These are phyloP conservation scores for Pterocles burchelli DNA, from an alignment of 2,113 vertebrate species.

Conservation along the genomic window DNA sequence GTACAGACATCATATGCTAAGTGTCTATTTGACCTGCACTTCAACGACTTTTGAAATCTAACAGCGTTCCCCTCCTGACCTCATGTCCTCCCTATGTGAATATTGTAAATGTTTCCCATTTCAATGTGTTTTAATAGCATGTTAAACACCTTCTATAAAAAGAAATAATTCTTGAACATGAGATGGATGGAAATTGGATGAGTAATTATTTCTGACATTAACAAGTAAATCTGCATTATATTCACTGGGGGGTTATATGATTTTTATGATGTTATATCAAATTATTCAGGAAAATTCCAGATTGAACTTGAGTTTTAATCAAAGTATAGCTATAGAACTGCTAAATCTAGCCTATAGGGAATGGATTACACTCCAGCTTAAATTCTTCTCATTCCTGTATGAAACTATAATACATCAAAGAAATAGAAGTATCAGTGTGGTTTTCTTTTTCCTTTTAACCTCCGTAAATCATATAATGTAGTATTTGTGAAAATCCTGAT, in stretches of 20 bases:
- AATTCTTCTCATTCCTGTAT: neutral
- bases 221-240: constrained; percentile 16
- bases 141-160: constrained; percentile 22
- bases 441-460: neutral
- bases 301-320: neutral
- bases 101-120: neutral
- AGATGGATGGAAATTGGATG: constrained; percentile 13
- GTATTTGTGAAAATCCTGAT: neutral
- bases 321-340: neutral
- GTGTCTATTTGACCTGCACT: neutral
- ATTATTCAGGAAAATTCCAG: neutral
- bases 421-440: neutral
- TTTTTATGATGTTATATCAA: neutral
- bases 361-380: neutral
- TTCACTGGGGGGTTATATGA: neutral
- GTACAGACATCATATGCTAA: neutral
- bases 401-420: neutral
- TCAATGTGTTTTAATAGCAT: neutral
- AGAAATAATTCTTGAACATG: constrained; percentile 23
- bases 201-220: constrained; percentile 34
- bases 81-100: neutral
- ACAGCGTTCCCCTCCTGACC: neutral
- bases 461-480: neutral
- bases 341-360: neutral
- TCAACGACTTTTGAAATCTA: neutral